Evolutionary conservation across 2,797 vertebrate genomes (phyloP), one percentile per base, ranked within the genome.

Genomic region (Halcyon smyrnensis): DNA sequence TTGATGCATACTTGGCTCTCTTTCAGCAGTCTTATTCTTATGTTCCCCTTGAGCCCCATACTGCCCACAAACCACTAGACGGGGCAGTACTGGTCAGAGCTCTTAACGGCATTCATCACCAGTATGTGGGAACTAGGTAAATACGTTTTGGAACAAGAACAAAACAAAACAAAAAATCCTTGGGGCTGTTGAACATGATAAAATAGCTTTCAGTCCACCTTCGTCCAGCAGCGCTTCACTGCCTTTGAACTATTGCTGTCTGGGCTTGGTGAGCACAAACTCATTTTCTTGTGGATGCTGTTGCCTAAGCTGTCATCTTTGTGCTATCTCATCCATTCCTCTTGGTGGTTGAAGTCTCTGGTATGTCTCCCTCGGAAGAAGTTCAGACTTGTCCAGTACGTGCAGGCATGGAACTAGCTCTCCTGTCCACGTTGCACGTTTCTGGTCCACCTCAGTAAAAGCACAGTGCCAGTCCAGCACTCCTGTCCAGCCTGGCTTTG

Each of bases 71-170:
- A 95, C 90, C 67, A 76, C 88, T 51, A 48, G 77, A 64, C 81
- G 74, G 84, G 91, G 57, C 80, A 93, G 1, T 90, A 60, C 78
- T 80, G 90, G 78, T 89, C 84, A 54, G 54, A 75, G 39, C 65
- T 84, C 43, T 93, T 90, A 69, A 48, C 30, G 32, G 34, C 54
- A 48, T 94, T 92, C 76, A 48, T 92, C 89, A 90, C 23, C 43
- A 81, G 65, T 76, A 12, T 95, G 87, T 93, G 79, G 69, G 73
- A 78, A 41, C 59, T 54, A 75, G 75, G 63, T 81, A 90, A 84
- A 94, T 81, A 20, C 5, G 10, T 69, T 94, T 78, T 96, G 94
- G 84, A 95, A 86, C 59, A 73, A 89, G 81, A 95, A 92, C 89
- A 95, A 75, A 94, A 96, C 43, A 43, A 43, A 43, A 43, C 16